Evolutionary conservation across 2,888 invertebrate genomes (phyloP).

Genomic region (Protonemura montana): DNA sequence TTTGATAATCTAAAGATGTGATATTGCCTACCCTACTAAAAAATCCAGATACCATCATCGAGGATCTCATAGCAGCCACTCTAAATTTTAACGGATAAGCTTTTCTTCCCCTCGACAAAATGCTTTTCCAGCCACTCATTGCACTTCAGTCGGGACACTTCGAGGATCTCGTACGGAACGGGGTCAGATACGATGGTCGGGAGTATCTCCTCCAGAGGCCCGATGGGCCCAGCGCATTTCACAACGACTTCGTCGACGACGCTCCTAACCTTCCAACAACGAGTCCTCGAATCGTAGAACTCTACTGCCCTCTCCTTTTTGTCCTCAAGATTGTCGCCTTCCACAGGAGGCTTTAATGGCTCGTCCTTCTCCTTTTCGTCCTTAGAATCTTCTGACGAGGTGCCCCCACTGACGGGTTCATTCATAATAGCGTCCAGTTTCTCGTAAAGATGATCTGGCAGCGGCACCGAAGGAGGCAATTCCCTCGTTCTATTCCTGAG

Average conservation of each 20-base stretch:
- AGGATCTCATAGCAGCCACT: not conserved
- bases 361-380: not conserved
- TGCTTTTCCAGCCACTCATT: constrained; percentile 48
- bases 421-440: constrained; percentile 1
- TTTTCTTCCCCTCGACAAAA: not conserved
- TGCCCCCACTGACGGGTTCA: not conserved
- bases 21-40: not conserved
- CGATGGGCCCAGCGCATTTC: not conserved
- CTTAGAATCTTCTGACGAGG: not conserved
- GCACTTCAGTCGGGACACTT: constrained; percentile 50
- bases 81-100: not conserved
- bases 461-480: not conserved
- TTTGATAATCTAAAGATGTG: not conserved
- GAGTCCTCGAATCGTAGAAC: constrained; percentile 46
- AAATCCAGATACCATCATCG: too few species aligned
- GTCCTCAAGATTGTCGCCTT: not conserved
- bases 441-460: not conserved
- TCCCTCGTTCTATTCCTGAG: not conserved
- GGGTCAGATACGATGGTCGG: constrained; percentile 43
- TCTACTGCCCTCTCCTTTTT: constrained; percentile 25
- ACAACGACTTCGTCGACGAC: constrained; percentile 49
- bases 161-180: constrained; percentile 48
- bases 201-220: not conserved
- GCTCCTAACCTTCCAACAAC: constrained; percentile 50
- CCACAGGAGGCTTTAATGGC: not conserved